Evolutionary conservation across 2,888 invertebrate species (phyloP).

Genomic region (Lypha dubia): DNA sequence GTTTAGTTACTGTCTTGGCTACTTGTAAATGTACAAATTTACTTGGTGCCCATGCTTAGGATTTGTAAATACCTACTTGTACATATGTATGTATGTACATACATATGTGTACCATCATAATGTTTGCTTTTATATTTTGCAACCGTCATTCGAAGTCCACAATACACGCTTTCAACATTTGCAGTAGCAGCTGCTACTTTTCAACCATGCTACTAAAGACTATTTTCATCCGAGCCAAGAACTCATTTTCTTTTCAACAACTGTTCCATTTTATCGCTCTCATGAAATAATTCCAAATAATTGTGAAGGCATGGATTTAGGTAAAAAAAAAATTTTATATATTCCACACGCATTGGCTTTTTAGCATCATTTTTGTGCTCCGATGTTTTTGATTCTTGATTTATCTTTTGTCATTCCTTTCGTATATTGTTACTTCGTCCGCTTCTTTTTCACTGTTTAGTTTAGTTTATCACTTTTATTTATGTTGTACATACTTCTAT

Average conservation of each 20-base stretch:
- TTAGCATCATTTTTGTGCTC: constrained; percentile 20
- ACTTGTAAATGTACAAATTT: constrained; percentile 4
- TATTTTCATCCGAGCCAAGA: neutral
- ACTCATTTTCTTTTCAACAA: constrained; percentile 42
- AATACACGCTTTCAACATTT: constrained; percentile 29
- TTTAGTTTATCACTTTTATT: constrained; percentile 14
- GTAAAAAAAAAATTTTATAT: constrained; percentile 4
- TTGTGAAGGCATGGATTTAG: constrained; percentile 2
- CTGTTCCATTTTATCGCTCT: constrained; percentile 42
- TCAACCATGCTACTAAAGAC: constrained; percentile 1
- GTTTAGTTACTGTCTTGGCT: constrained; percentile 13
- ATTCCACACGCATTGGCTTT: constrained; percentile 36
- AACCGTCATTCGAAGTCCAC: constrained; percentile 16
- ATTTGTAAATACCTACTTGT: no score
- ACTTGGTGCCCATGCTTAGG: constrained; percentile 8
- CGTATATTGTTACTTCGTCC: neutral
- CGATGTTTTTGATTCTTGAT: constrained; percentile 35
- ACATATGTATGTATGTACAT: no score
- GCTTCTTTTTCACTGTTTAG: neutral
- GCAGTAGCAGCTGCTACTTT: constrained; percentile 57
- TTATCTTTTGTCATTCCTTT: constrained; percentile 28
- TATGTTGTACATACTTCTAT: neutral
- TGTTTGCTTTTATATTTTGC: neutral
- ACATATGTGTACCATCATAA: neutral
- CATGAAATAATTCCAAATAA: neutral